These are phyloP conservation scores for Cordilura impudica DNA, from an alignment of 2,888 invertebrate species.

Conservation along the genomic window DNA sequence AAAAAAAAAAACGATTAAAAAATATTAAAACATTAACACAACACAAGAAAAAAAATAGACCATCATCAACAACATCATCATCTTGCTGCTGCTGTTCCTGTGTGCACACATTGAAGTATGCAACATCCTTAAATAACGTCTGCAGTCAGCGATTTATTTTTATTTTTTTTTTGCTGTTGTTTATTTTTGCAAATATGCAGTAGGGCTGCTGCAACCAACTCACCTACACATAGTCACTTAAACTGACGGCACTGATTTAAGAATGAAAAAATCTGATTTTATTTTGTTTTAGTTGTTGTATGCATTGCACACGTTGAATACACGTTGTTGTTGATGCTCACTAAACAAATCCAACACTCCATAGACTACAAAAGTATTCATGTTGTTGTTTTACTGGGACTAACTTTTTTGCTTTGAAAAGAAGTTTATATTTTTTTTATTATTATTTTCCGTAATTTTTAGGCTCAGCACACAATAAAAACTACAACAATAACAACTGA, in stretches of 20 bases:
- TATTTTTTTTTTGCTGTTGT: conserved; percentile 17
- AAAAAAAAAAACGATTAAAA: conserved; percentile 59
- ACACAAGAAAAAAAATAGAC: conserved; percentile 38
- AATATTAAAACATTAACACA: conserved; percentile 63
- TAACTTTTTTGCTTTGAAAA: conserved; percentile 4
- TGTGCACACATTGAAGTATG: conserved; percentile 46
- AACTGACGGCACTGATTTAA: background rate
- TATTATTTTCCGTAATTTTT: too few species aligned
- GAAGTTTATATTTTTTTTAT: conserved; percentile 13
- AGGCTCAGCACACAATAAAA: conserved; percentile 11
- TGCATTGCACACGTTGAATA: conserved; percentile 39
- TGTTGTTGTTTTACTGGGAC: background rate
- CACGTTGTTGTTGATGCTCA: conserved; percentile 27
- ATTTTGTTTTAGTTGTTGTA: conserved; percentile 23
- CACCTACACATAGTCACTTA: conserved; percentile 52
- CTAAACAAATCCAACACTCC: conserved; percentile 35
- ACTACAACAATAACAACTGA: background rate
- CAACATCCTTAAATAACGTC: conserved; percentile 56
- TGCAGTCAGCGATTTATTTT: conserved; percentile 49
- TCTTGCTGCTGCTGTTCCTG: background rate
- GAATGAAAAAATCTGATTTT: background rate
- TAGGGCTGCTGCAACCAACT: conserved; percentile 19
- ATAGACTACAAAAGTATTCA: conserved; percentile 24
- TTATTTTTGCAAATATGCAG: conserved; percentile 42
- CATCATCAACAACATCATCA: conserved; percentile 11